phyloP scores from a whole-genome alignment of 2,888 invertebrate genomes.

The Diaprepes abbreviatus region DNA sequence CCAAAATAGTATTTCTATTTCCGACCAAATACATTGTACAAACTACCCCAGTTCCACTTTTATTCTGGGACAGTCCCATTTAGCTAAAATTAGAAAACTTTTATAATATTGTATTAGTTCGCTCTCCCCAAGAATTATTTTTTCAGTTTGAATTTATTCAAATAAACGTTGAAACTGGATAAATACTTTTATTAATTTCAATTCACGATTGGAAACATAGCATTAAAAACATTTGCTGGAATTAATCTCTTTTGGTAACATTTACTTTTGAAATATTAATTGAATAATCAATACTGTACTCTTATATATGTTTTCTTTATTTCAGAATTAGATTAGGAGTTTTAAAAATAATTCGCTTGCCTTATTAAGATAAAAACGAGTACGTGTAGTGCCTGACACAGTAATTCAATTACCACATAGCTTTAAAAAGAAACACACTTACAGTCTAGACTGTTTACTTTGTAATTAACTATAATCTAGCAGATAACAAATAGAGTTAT shows the following conservation, averaged over 20 bases:
- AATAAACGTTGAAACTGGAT: neutral
- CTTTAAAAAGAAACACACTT: conserved; percentile 37
- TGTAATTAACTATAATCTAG: conserved; percentile 10
- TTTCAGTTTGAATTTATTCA: neutral
- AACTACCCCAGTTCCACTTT: neutral
- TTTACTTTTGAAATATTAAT: neutral
- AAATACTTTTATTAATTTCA: neutral
- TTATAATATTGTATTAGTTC: neutral
- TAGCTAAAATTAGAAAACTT: neutral
- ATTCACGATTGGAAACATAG: neutral
- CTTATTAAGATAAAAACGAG: conserved; percentile 49
- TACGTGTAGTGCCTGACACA: conserved; percentile 59
- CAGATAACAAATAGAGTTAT: conserved; percentile 11
- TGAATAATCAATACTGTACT: neutral
- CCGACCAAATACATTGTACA: neutral
- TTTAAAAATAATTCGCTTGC: conserved; percentile 35
- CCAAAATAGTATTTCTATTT: too few relatives aligned
- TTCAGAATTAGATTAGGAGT: conserved; percentile 22
- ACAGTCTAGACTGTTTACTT: conserved; percentile 20
- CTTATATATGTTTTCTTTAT: conserved; percentile 1
- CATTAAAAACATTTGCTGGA: neutral
- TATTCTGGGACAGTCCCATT: neutral
- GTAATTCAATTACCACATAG: conserved; percentile 37
- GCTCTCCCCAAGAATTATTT: neutral
- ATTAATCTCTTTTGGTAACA: conserved; percentile 17